A percentile compares a stretch with the other conserved stretches of the same genome.
Conservation (phyloP, 1,140 invertebrate species). For the Heliconius himera region DNA sequence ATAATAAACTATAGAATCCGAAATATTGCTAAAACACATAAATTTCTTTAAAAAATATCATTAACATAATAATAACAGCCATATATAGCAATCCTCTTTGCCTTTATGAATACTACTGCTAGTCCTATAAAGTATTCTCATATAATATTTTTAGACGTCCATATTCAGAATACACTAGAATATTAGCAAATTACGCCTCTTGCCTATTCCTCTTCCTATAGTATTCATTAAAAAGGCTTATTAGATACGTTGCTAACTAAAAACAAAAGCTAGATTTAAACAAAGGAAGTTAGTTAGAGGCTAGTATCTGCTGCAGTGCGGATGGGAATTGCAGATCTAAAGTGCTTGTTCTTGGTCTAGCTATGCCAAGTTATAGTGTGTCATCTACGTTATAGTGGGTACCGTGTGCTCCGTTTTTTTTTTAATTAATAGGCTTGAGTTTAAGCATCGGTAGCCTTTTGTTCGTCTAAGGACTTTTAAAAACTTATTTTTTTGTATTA, state of each 20-base stretch:
- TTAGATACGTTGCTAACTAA: conserved; percentile 9
- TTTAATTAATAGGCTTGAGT: background rate
- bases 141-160: background rate
- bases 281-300: conserved; percentile 39
- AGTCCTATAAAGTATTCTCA: background rate
- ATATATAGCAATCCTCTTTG: background rate
- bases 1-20: background rate
- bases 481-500: too few species aligned
- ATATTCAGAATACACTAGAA: background rate
- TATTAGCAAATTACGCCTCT: background rate
- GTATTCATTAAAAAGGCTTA: conserved; percentile 7
- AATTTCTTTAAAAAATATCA: background rate
- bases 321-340: conserved; percentile 47
- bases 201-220: too few species aligned
- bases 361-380: conserved; percentile 34
- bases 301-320: conserved; percentile 56
- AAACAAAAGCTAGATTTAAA: conserved; percentile 29
- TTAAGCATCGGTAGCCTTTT: background rate
- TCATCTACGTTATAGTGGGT: background rate
- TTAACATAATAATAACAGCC: background rate
- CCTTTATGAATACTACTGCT: background rate
- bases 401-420: background rate
- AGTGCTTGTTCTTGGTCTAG: conserved; percentile 30
- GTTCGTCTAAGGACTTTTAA: too few species aligned
- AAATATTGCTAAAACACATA: background rate